Evolutionary conservation across 2,113 vertebrate genomes (phyloP).

Genomic region (Meleagris gallopavo): DNA sequence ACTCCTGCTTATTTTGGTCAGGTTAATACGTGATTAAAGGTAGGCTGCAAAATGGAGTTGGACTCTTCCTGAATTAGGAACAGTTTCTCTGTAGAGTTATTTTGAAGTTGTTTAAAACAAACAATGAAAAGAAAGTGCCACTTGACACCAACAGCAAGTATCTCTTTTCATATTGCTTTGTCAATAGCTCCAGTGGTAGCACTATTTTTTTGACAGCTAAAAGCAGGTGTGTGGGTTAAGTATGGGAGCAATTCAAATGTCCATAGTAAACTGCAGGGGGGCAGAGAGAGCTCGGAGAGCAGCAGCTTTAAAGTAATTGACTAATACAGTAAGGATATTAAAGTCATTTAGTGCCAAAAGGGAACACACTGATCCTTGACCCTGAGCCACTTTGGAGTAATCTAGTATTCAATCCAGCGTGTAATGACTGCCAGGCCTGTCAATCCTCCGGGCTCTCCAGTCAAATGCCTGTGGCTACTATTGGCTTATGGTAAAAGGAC

Average conservation of each 20-base stretch:
- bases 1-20: neutral
- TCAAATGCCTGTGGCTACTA: constrained; percentile 89
- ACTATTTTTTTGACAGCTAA: constrained; percentile 83
- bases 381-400: constrained; percentile 99
- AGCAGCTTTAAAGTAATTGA: constrained; percentile 98
- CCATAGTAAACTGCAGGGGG: constrained; percentile 86
- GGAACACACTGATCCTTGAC: constrained; percentile 99
- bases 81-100: constrained; percentile 49
- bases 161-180: constrained; percentile 78
- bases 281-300: constrained; percentile 87
- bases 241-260: constrained; percentile 89
- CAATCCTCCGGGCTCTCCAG: constrained; percentile 95
- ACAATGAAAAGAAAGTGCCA: constrained; percentile 74
- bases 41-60: accelerated
- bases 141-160: constrained; percentile 77
- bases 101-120: constrained; percentile 73
- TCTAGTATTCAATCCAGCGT: constrained; percentile 99
- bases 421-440: constrained; percentile 99
- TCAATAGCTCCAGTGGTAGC: constrained; percentile 80
- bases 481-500: constrained; percentile 87
- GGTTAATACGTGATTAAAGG: neutral
- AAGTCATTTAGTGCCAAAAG: constrained; percentile 99
- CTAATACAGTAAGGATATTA: constrained; percentile 99
- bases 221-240: constrained; percentile 88
- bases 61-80: constrained; percentile 29